These are phyloP conservation scores for Drosophila ambigua DNA, from an alignment of 1,140 invertebrate genomes.

Conservation along the genomic window DNA sequence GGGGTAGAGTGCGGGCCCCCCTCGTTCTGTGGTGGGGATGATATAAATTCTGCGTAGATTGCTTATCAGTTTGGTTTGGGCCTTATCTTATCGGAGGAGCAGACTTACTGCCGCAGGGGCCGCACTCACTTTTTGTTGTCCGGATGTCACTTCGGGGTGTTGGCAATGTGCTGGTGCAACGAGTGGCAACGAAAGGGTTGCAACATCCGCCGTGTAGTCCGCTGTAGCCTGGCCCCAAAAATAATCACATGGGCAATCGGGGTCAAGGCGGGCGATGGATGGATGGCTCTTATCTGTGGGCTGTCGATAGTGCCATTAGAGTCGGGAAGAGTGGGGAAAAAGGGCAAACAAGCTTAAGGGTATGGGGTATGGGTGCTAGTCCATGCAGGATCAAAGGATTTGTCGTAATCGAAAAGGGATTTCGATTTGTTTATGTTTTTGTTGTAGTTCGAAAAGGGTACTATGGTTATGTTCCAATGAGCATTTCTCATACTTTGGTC, in stretches of 20 bases:
- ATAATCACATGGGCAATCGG: constrained; percentile 10
- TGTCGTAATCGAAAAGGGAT: too few relatives aligned
- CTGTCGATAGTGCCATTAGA: background rate
- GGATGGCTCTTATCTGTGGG: background rate
- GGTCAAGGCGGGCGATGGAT: constrained; percentile 23
- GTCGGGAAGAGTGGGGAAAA: background rate
- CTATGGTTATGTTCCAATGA: too few relatives aligned
- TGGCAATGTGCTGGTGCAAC: constrained; percentile 17
- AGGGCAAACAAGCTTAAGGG: background rate
- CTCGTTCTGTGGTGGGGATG: background rate
- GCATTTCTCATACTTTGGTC: background rate
- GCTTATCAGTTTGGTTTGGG: constrained; percentile 70
- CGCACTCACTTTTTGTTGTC: constrained; percentile 35
- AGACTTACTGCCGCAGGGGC: constrained; percentile 31
- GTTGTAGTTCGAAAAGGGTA: too few relatives aligned
- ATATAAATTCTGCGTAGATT: constrained; percentile 68
- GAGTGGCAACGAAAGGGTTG: constrained; percentile 13
- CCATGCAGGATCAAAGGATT: background rate
- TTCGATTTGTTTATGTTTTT: too few relatives aligned
- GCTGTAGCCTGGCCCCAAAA: constrained; percentile 16
- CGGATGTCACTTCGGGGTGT: constrained; percentile 18
- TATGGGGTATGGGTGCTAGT: too few relatives aligned
- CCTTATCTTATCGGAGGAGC: constrained; percentile 58
- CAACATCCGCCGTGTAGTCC: constrained; percentile 16
- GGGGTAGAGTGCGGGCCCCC: too few relatives aligned